Percentiles rank a stretch among this genome's conserved stretches.
Evolutionary conservation across 2,797 vertebrate genomes (phyloP).

Genomic region (Danio jaintianensis): DNA sequence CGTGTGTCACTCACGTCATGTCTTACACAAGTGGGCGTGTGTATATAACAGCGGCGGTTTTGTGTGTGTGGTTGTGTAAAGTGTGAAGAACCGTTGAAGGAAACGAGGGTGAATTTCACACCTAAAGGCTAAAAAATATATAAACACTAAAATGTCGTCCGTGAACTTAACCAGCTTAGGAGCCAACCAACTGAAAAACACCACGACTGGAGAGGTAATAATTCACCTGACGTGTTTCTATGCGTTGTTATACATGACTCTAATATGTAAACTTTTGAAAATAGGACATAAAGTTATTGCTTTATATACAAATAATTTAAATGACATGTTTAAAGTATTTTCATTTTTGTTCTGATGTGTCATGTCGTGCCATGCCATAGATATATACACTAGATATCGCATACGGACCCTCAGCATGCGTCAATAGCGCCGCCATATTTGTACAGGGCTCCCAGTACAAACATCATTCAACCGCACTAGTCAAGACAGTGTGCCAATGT

Average conservation of each 20-base stretch:
- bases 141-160: slow-evolving; percentile 67
- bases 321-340: not conserved
- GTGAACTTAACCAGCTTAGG: slow-evolving; percentile 77
- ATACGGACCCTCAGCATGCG: no score
- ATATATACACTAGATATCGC: no score
- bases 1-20: slow-evolving; percentile 40
- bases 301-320: not conserved
- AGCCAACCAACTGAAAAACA: slow-evolving; percentile 76
- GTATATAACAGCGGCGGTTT: not conserved
- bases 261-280: not conserved
- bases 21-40: slow-evolving; percentile 57
- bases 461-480: no score
- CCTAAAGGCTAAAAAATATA: not conserved
- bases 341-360: not conserved
- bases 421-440: no score
- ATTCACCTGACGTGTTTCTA: not conserved
- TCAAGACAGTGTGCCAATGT: no score
- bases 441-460: no score
- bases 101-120: not conserved
- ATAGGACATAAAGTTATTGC: not conserved
- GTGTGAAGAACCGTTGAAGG: not conserved
- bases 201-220: slow-evolving; percentile 78
- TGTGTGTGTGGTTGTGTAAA: slow-evolving; percentile 11
- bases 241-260: not conserved
- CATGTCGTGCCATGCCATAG: not conserved